Percentiles rank a stretch among this genome's conserved stretches.
phyloP scores from a whole-genome alignment of 1,140 invertebrate species.

The Polyergus mexicanus region DNA sequence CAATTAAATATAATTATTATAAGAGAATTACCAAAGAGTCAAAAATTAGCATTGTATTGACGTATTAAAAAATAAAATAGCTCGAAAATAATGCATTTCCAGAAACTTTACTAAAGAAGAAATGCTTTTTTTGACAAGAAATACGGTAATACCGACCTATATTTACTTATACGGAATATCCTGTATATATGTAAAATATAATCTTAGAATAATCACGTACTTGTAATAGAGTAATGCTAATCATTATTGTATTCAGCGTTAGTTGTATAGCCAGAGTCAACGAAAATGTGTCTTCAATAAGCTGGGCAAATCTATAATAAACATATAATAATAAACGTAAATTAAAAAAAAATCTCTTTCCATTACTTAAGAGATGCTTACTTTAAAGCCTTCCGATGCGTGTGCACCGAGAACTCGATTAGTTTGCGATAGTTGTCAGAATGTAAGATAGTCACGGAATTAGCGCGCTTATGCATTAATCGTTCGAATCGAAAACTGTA shows the following conservation, averaged over 20 bases:
- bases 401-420: conserved; percentile 33
- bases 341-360: background rate
- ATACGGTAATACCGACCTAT: too few relatives aligned
- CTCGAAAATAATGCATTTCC: too few relatives aligned
- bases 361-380: background rate
- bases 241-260: conserved; percentile 5
- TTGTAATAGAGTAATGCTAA: conserved; percentile 42
- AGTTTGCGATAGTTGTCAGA: conserved; percentile 8
- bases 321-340: background rate
- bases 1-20: too few relatives aligned
- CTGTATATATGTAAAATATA: background rate
- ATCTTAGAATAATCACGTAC: conserved; percentile 6
- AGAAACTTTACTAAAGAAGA: too few relatives aligned
- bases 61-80: too few relatives aligned
- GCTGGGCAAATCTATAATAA: conserved; percentile 33
- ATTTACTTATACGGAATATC: background rate
- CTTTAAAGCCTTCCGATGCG: conserved; percentile 36
- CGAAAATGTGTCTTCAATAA: conserved; percentile 40
- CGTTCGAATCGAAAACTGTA: conserved; percentile 47
- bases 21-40: too few relatives aligned
- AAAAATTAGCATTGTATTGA: too few relatives aligned
- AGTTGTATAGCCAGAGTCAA: conserved; percentile 37
- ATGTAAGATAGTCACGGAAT: background rate
- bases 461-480: background rate
- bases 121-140: too few relatives aligned